phyloP scores from a whole-genome alignment of 2,113 vertebrate species.

The Variabilichromis moorii region DNA sequence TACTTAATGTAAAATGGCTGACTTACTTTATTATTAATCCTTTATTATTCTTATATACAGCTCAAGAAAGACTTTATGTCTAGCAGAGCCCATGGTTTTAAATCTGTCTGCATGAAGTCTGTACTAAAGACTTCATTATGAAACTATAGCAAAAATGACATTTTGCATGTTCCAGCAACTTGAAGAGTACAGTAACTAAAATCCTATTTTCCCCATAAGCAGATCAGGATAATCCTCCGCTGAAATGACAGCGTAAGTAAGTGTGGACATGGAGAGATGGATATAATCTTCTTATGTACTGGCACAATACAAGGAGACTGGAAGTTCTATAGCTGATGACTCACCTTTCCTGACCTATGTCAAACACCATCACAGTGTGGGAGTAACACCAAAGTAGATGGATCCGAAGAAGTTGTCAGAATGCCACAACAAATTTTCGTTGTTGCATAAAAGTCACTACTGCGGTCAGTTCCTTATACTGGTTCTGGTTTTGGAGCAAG shows the following conservation, averaged over 20 bases:
- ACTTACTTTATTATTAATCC: not conserved
- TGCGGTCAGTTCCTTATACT: not conserved
- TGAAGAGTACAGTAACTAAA: conserved; percentile 32
- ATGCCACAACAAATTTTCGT: not conserved
- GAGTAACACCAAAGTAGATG: not conserved
- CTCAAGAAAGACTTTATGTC: not conserved
- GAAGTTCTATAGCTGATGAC: conserved; percentile 1
- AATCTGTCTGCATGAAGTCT: not conserved
- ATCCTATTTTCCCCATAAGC: conserved; percentile 52
- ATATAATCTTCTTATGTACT: conserved; percentile 47
- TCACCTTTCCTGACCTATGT: conserved; percentile 10
- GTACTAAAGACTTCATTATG: not conserved
- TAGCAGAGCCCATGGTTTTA: not conserved
- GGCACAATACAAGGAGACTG: conserved; percentile 14
- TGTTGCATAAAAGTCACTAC: not conserved
- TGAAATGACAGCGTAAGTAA: conserved; percentile 49
- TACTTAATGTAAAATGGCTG: not conserved
- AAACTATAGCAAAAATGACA: conserved; percentile 5
- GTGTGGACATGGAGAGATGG: conserved; percentile 37
- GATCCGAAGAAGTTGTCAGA: not conserved
- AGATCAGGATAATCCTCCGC: conserved; percentile 54
- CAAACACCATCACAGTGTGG: not conserved
- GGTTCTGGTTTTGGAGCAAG: not conserved
- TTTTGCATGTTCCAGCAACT: conserved; percentile 43
- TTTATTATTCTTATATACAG: not conserved